Evolutionary conservation across 2,113 vertebrate species (phyloP), one percentile per base, ranked within the genome.

Genomic region (Barnardius zonarius): DNA sequence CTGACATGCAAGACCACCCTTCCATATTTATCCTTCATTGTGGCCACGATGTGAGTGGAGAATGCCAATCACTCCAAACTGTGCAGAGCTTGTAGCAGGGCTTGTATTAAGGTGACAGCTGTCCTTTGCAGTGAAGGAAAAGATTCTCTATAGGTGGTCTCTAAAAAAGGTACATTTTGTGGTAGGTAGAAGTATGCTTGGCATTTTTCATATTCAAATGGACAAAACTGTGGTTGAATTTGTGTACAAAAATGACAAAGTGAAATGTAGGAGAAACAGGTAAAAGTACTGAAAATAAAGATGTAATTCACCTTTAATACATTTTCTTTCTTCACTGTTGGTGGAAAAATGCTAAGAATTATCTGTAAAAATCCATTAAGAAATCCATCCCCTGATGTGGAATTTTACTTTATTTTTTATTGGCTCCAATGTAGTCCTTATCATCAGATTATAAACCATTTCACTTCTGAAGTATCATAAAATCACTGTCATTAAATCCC

Each of bases 391-490:
- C 68, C 43, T 63, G n/a, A 30, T 78, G 44, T 86, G 94, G 83
- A 92, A 92, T 88, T 69, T 54, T 94, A 17, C 63, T 83, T 76
- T 73, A 48, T 55, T 54, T 86, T 93, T 92, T 49, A 68, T 37
- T 78, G 69, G 30, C 39, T 95, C 48, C 66, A 82, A 13, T 62
- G 39, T 44, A 61, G 62, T 69, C 31, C 69, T 87, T 96, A 97
- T 95, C 91, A 87, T 37, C 30, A 82, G 18, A 68, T 22, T 78
- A 85, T 68, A 95, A 93, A 79, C 62, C 18, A 57, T 84, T 93
- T 85, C 20, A 61, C 63, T 91, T 89, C 81, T 91, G 88, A 93
- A 91, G 52, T 62, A 68, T 64, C 89, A 62, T 88, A 82, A 91
- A 93, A 89, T 76, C 27, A 5, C 39, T 89, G 62, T 62, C 52